Evolutionary conservation across 2,888 invertebrate genomes (phyloP), one percentile per base, ranked within the genome.

Genomic region (Antheraea yamamai): DNA sequence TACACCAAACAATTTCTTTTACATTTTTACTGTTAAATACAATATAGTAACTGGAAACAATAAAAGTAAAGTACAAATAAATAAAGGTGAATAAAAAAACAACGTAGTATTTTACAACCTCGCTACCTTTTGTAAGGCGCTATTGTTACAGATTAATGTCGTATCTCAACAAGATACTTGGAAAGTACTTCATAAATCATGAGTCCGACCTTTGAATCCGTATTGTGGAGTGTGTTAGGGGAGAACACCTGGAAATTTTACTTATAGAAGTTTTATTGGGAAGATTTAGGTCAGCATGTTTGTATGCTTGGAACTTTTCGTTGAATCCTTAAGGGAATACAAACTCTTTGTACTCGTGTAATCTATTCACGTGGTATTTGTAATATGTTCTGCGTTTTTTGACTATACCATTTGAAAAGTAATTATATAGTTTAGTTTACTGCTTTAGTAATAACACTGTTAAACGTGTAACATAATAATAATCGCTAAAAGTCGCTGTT

Each of bases 121-220:
- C 7, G 7, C 70, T 70, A 39, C 39, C 70, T 70, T 70, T 70
- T 10, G n/a, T n/a, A 39, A 70, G 70, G 39, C 7, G 20, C 70
- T 39, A 70, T 39, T 70, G 70, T 70, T 39, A 70, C 70, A 70
- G 39, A 39, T 70, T 70, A 70, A 70, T 70, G 70, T 39, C 12
- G 23, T 70, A 70, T 70, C 70, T 70, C 70, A 70, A 70, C 70
- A 70, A 39, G 35, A 70, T 39, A 39, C 70, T 70, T 39, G 10
- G n/a, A 70, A 70, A 39, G 70, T 70, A 70, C 70, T 70, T 70
- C 70, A 70, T 70, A 70, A 70, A 70, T 70, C 70, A 70, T 39
- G 39, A 70, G 70, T n/a, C 70, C 39, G 70, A 70, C 70, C 70
- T 70, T 70, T 39, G 70, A 35, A 70, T 70, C 23, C 70, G 39